phyloP scores from a whole-genome alignment of 2,797 vertebrate species.

The Anguilla pacifica region DNA sequence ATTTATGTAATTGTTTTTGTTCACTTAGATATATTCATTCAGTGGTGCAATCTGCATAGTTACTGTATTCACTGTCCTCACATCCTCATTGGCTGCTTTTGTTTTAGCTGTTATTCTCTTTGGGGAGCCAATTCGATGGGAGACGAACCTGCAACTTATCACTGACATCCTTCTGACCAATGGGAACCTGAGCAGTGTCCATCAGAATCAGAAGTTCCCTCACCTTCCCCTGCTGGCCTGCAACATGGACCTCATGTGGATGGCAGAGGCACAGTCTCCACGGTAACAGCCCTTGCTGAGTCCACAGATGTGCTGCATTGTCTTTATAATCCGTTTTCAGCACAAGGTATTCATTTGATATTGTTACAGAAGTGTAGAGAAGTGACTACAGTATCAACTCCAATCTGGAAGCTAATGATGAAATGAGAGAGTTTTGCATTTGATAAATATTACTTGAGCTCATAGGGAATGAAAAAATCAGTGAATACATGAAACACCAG shows the following conservation, averaged over 20 bases:
- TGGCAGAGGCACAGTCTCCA: constrained; percentile 84
- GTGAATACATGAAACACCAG: neutral
- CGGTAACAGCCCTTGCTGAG: constrained; percentile 63
- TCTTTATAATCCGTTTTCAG: neutral
- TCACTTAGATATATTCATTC: neutral
- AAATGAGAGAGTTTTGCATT: neutral
- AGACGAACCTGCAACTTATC: constrained; percentile 86
- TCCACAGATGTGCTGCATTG: neutral
- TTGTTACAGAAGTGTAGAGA: neutral
- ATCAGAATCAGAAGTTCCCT: constrained; percentile 55
- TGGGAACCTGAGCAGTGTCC: constrained; percentile 73
- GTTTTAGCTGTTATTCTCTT: constrained; percentile 82
- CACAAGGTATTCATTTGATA: constrained; percentile 3
- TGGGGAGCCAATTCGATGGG: constrained; percentile 88
- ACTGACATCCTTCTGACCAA: constrained; percentile 84
- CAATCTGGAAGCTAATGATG: neutral
- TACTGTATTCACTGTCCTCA: neutral
- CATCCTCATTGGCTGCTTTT: constrained; percentile 16
- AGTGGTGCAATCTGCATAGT: neutral
- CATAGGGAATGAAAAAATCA: neutral
- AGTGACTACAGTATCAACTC: neutral
- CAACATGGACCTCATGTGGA: constrained; percentile 89
- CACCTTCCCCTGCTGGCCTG: constrained; percentile 87
- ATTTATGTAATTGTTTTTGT: neutral
- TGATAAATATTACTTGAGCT: neutral